Percentiles rank a stretch among this genome's conserved stretches.
phyloP scores from a whole-genome alignment of 2,888 invertebrate genomes.

The Hydraecia micacea region DNA sequence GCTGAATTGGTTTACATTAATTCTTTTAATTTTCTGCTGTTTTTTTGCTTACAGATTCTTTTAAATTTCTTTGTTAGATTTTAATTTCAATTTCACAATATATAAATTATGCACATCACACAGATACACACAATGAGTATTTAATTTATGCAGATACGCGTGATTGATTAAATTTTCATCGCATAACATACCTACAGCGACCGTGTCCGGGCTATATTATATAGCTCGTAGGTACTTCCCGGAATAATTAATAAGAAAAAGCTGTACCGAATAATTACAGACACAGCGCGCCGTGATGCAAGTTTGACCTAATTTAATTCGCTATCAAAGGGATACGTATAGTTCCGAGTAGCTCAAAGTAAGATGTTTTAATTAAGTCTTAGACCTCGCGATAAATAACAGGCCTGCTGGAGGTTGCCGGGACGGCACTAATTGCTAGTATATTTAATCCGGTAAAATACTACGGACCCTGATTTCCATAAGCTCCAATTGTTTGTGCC shows the following conservation, averaged over 20 bases:
- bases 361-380: slow-evolving; percentile 90
- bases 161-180: slow-evolving; percentile 50
- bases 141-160: slow-evolving; percentile 32
- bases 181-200: slow-evolving; percentile 7
- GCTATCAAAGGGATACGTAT: slow-evolving; percentile 78
- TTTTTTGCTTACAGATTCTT: slow-evolving; percentile 11
- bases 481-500: slow-evolving; percentile 89
- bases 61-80: not conserved
- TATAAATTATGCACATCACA: not conserved
- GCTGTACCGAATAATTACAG: slow-evolving; percentile 63
- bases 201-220: not conserved
- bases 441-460: slow-evolving; percentile 90
- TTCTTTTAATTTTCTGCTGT: slow-evolving; percentile 19
- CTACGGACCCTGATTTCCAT: slow-evolving; percentile 88
- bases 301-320: slow-evolving; percentile 82
- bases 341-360: slow-evolving; percentile 83
- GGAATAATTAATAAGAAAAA: slow-evolving; percentile 55
- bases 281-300: slow-evolving; percentile 63
- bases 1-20: slow-evolving; percentile 49
- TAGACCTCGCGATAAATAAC: slow-evolving; percentile 89
- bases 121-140: not conserved
- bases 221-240: slow-evolving; percentile 3
- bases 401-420: slow-evolving; percentile 77
- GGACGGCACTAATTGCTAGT: slow-evolving; percentile 88
- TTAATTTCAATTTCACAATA: not conserved